Base-by-base conservation (phyloP, 2,888 invertebrate genomes). In the Drosophila meridiana region DNA sequence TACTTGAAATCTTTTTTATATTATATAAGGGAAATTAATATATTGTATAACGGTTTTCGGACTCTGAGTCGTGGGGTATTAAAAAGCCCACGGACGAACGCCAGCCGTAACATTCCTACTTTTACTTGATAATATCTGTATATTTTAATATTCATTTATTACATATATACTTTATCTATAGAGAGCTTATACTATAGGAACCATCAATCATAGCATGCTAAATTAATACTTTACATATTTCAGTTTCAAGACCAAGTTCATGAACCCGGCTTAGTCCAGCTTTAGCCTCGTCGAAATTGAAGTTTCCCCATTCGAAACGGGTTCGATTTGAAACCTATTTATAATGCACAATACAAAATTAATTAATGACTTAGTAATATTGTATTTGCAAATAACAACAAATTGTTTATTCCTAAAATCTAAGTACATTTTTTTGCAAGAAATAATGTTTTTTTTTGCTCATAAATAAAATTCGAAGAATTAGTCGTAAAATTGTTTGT, bases 401-500 rank as follows among this genome's bases (percentile, higher is more conserved):
- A 26, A 26, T 32, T 14, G 11, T 34, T 32, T 20, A 34, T 26
- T 11, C 11, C 7, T 3, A 13, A 48, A 8, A 30, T 32, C 50
- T 32, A 32, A 20, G 52, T 52, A 20, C 6, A 34, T 20, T n/a
- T 34, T 34, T 6, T n/a, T 34, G 7, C 7, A 20, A 38, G 7
- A 36, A 55, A 38, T 6, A 34, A 34, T 26, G 13, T 34, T 13
- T 20, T 20, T 20, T 20, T 52, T 52, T 34, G 32, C 2, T 36
- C 36, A 53, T 36, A 36, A 53, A 53, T 52, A 53, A 34, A 42
- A 13, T 56, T 56, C 56, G 42, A 28, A 32, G 56, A 58, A 45
- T 58, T 34, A 26, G 20, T 32, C 26, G 57, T 20, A 32, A 26
- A 32, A n/a, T 34, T n/a, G 34, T 13, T 34, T 30, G 38, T 40